These are phyloP conservation scores for Cyphomyrus plagiostoma DNA, from an alignment of 2,113 vertebrate genomes.

Conservation along the genomic window DNA sequence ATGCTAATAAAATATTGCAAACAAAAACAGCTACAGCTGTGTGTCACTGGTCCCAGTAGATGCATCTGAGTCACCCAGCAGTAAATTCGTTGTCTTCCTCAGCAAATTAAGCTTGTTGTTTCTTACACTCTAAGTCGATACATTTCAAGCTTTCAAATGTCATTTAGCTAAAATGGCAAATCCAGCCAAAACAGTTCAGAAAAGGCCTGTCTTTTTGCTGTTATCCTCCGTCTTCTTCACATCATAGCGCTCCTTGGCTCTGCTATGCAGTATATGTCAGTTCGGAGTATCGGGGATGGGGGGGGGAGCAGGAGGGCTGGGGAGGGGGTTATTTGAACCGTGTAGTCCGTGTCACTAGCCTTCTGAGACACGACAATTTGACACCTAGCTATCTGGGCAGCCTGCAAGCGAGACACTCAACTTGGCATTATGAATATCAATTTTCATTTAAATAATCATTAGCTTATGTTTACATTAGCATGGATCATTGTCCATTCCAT, in stretches of 20 bases:
- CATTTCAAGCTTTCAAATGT: neutral
- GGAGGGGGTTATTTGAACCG: neutral
- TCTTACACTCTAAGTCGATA: neutral
- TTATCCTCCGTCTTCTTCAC: conserved; percentile 10
- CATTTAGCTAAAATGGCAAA: neutral
- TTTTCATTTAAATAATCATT: conserved; percentile 24
- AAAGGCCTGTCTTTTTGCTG: neutral
- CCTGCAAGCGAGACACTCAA: neutral
- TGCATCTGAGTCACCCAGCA: neutral
- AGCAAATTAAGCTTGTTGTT: neutral
- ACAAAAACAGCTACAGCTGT: neutral
- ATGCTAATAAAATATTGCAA: neutral
- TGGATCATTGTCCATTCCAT: conserved; percentile 16
- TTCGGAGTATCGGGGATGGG: neutral
- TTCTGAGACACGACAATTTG: neutral
- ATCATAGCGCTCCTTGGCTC: neutral
- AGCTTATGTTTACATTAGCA: conserved; percentile 21
- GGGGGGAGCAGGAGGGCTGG: no score
- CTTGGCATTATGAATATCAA: conserved; percentile 16
- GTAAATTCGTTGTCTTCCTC: neutral
- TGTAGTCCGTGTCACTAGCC: neutral
- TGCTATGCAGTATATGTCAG: neutral
- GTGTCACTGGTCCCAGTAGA: neutral
- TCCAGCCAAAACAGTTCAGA: neutral
- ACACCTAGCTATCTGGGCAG: conserved; percentile 7